These are phyloP conservation scores for Scopus umbretta DNA, from an alignment of 2,113 vertebrate species.

Conservation along the genomic window DNA sequence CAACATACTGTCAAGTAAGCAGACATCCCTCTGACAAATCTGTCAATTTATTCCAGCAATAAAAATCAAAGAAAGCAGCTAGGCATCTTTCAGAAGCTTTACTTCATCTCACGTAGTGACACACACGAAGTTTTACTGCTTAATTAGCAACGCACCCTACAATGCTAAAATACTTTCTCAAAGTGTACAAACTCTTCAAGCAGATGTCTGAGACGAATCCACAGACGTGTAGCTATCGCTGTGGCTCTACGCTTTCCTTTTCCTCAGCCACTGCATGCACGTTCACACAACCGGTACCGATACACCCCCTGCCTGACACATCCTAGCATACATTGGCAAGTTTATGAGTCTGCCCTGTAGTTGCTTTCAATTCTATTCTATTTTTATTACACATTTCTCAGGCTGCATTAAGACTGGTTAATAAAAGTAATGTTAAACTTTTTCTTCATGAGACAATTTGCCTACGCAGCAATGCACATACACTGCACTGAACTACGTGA, in stretches of 20 bases:
- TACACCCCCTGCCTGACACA: background rate
- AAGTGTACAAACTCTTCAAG: background rate
- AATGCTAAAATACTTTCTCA: background rate
- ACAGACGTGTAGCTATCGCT: background rate
- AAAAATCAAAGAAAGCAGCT: background rate
- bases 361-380: background rate
- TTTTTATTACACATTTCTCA: background rate
- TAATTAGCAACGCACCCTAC: background rate
- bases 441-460: background rate
- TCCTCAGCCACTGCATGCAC: background rate
- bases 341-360: background rate
- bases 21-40: background rate
- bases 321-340: background rate
- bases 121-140: accelerated
- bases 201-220: background rate
- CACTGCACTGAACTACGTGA: accelerated
- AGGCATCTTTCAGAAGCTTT: background rate
- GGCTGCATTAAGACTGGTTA: background rate
- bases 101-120: background rate
- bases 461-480: background rate
- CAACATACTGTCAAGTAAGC: background rate
- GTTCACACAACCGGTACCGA: background rate
- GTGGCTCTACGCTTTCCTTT: background rate
- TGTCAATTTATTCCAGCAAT: background rate
- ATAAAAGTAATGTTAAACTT: background rate